phyloP scores from a whole-genome alignment of 2,888 invertebrate genomes.

The Pristionchus fissidentatus region DNA sequence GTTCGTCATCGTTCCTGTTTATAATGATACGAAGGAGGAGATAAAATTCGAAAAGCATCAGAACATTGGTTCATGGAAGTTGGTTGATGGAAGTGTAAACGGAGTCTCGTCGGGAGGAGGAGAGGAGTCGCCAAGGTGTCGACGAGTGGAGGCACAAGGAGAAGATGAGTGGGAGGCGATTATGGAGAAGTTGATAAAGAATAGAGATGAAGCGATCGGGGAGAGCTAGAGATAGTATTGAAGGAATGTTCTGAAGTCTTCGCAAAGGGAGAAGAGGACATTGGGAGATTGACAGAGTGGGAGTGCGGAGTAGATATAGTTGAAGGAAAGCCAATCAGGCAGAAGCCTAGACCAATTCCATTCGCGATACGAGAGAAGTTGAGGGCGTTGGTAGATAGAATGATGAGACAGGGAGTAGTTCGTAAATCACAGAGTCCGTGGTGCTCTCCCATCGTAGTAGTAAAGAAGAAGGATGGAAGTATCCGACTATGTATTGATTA shows the following conservation, averaged over 20 bases:
- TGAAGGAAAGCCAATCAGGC: constrained; percentile 14
- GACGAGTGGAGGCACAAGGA: no score
- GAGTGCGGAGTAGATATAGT: neutral
- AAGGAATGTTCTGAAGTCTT: neutral
- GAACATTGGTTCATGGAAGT: neutral
- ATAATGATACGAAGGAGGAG: neutral
- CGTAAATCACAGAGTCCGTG: constrained; percentile 48
- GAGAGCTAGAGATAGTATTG: neutral
- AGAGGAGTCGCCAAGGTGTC: no score
- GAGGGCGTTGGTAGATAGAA: constrained; percentile 26
- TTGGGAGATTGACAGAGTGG: neutral
- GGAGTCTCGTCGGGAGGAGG: neutral
- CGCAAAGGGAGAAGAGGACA: neutral
- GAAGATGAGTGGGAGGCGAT: neutral
- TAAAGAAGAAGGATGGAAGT: constrained; percentile 57
- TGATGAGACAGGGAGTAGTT: constrained; percentile 49
- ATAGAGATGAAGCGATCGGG: neutral
- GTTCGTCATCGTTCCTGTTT: neutral
- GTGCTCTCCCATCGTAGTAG: constrained; percentile 52
- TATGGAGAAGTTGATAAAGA: neutral
- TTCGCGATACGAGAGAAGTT: constrained; percentile 49
- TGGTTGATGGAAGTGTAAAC: neutral
- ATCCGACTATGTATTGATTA: constrained; percentile 63
- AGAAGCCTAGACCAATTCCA: constrained; percentile 41
- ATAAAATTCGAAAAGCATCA: neutral